These are phyloP conservation scores for Diarsia mendica DNA, from an alignment of 2,888 invertebrate species.

Conservation along the genomic window DNA sequence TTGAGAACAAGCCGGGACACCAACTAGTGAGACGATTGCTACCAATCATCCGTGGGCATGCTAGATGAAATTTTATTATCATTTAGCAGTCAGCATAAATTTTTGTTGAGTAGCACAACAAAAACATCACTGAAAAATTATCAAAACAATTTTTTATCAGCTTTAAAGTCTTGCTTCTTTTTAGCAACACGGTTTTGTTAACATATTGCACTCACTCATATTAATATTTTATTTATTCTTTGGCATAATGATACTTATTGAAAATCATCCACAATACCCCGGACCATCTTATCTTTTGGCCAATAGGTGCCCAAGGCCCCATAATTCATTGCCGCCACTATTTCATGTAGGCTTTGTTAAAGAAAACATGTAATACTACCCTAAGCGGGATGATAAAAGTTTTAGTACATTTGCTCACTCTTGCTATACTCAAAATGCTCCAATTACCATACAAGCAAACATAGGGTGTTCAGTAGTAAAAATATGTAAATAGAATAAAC, in stretches of 20 bases:
- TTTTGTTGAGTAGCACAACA: constrained; percentile 9
- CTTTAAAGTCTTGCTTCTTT: not conserved
- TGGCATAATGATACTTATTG: not conserved
- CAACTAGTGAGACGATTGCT: constrained; percentile 5
- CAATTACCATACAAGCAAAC: not conserved
- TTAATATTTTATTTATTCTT: not conserved
- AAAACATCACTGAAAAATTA: constrained; percentile 11
- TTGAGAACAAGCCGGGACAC: constrained; percentile 32
- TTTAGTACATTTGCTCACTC: not conserved
- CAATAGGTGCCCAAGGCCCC: not conserved
- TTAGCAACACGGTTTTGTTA: not conserved
- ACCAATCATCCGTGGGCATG: not conserved
- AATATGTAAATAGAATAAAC: not conserved
- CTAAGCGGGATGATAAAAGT: not conserved
- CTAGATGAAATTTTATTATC: constrained; percentile 11
- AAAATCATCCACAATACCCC: not conserved
- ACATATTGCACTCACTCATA: not conserved
- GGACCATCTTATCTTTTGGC: not conserved
- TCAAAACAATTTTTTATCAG: constrained; percentile 11
- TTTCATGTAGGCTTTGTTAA: not conserved
- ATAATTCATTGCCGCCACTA: not conserved
- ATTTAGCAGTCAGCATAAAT: not conserved
- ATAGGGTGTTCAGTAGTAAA: too few relatives aligned
- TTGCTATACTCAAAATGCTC: not conserved
- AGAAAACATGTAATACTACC: too few relatives aligned